Evolutionary conservation across 2,113 vertebrate species (phyloP).

Genomic region (Rhabdomys dilectus): DNA sequence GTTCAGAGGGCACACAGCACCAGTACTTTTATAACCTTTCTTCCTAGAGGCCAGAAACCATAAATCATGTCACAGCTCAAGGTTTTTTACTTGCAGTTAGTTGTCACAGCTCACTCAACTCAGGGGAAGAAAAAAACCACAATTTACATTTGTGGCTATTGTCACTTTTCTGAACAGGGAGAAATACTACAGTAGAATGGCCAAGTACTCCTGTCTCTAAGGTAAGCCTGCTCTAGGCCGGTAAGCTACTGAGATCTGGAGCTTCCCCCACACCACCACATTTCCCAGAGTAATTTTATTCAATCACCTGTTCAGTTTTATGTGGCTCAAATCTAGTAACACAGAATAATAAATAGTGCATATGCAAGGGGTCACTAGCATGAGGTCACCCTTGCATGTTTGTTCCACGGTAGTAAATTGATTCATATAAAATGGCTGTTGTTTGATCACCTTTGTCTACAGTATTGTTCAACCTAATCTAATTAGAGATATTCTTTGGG

Average conservation of each 20-base stretch:
- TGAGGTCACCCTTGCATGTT: not conserved
- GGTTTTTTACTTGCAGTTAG: not conserved
- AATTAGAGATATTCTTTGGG: slow-evolving; percentile 36
- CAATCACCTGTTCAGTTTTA: not conserved
- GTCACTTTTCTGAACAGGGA: slow-evolving; percentile 36
- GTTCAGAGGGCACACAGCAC: slow-evolving; percentile 40
- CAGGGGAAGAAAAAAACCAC: slow-evolving; percentile 55
- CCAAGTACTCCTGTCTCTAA: slow-evolving; percentile 25
- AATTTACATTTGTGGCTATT: not conserved
- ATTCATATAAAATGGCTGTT: slow-evolving; percentile 15
- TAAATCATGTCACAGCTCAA: slow-evolving; percentile 20
- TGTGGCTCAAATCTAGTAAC: not conserved
- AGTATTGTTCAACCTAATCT: not conserved
- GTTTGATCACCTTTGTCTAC: not conserved
- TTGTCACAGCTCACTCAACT: slow-evolving; percentile 20
- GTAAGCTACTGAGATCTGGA: not conserved
- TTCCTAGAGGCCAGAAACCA: slow-evolving; percentile 46
- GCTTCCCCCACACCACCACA: not conserved
- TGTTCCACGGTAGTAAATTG: slow-evolving; percentile 31
- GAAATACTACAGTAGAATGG: slow-evolving; percentile 19
- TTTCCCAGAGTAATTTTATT: not conserved
- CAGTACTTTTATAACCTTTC: too few relatives aligned
- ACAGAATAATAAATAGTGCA: not conserved
- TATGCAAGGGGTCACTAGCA: too few relatives aligned
- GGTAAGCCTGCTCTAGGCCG: not conserved